phyloP scores from a whole-genome alignment of 2,113 vertebrate species.

The Rhabdornis inornatus region DNA sequence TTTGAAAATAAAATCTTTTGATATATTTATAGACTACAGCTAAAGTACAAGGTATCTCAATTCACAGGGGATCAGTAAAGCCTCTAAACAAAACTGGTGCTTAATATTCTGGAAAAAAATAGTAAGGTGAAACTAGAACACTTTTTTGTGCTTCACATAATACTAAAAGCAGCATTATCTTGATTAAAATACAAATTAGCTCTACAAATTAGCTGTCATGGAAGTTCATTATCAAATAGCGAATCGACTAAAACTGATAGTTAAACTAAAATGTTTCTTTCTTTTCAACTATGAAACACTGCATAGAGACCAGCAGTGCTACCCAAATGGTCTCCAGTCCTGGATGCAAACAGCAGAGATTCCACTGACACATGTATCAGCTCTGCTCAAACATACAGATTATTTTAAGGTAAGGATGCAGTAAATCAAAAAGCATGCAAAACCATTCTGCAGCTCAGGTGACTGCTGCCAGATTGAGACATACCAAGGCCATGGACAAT shows the following conservation, averaged over 20 bases:
- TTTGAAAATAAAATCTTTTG: background rate
- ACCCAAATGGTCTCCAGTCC: background rate
- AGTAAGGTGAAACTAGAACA: background rate
- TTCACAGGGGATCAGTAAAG: background rate
- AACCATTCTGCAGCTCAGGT: background rate
- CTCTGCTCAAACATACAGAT: accelerated
- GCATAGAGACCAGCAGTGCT: background rate
- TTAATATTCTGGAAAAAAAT: background rate
- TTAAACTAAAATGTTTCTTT: background rate
- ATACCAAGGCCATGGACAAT: accelerated
- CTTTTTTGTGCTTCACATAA: background rate
- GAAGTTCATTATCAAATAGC: background rate
- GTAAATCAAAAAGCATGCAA: background rate
- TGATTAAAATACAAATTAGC: background rate
- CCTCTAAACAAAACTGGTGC: background rate
- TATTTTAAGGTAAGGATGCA: too few species aligned
- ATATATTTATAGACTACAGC: background rate
- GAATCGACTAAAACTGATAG: background rate
- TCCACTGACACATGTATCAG: accelerated
- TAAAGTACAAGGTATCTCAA: background rate
- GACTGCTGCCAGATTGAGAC: background rate
- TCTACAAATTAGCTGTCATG: background rate
- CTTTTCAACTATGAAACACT: background rate
- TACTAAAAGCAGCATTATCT: background rate
- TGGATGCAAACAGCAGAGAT: background rate